These are phyloP conservation scores for Spilarctia lutea DNA, from an alignment of 2,888 invertebrate genomes.

Conservation along the genomic window DNA sequence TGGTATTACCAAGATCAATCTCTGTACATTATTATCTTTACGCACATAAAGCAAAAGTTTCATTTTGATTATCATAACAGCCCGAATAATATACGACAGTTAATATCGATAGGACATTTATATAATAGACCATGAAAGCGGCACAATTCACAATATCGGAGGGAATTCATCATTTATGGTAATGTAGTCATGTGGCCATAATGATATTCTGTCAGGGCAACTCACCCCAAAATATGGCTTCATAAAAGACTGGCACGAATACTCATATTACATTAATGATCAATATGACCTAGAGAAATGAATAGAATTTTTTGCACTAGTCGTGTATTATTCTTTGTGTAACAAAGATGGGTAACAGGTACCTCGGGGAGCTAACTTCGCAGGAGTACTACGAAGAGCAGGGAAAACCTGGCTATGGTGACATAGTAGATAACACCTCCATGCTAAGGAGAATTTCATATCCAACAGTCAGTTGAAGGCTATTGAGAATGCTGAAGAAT, in stretches of 20 bases:
- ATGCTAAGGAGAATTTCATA: too few species aligned
- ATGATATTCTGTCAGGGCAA: constrained; percentile 46
- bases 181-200: constrained; percentile 33
- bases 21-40: background rate
- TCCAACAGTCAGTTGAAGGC: too few species aligned
- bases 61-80: background rate
- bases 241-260: constrained; percentile 26
- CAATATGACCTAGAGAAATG: constrained; percentile 27
- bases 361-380: too few species aligned
- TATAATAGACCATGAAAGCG: constrained; percentile 22
- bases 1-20: background rate
- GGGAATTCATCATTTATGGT: constrained; percentile 46
- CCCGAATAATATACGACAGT: constrained; percentile 7
- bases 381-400: too few species aligned
- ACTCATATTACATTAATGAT: constrained; percentile 20
- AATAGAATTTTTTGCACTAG: background rate
- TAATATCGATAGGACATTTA: constrained; percentile 13
- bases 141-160: constrained; percentile 39
- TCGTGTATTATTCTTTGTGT: background rate
- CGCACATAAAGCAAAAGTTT: background rate
- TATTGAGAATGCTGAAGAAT: too few species aligned
- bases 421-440: too few species aligned
- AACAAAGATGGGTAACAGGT: too few species aligned
- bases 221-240: constrained; percentile 17
- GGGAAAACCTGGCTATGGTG: too few species aligned